Conservation (phyloP, 2,797 vertebrate species). For the Lepus townsendii region DNA sequence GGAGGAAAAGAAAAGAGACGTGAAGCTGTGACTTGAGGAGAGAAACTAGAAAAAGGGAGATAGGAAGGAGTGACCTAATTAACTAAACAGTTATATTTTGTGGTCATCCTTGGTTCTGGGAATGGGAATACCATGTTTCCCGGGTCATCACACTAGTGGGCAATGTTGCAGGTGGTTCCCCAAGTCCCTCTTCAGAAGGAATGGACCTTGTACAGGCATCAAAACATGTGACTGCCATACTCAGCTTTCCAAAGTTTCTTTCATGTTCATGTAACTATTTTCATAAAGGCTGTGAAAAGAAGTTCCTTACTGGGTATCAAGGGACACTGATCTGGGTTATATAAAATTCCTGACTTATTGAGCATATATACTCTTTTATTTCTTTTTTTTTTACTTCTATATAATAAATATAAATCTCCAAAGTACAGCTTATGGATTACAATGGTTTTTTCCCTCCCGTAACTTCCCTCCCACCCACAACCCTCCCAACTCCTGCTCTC, state of each 20-base stretch:
- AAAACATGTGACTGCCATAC: not conserved
- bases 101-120: not conserved
- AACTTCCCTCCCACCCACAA: no score
- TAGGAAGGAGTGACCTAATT: not conserved
- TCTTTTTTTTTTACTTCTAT: no score
- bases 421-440: no score
- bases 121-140: not conserved
- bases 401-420: no score
- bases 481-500: no score
- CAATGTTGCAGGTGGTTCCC: not conserved
- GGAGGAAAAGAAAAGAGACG: not conserved
- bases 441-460: no score
- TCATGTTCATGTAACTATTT: not conserved
- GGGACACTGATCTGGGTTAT: not conserved
- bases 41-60: not conserved
- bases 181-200: constrained; percentile 21
- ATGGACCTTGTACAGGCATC: not conserved
- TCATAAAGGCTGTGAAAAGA: not conserved
- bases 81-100: not conserved
- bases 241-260: not conserved
- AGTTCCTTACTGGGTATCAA: not conserved
- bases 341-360: not conserved
- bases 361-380: not conserved
- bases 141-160: not conserved
- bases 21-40: no score